A percentile compares a stretch with the other conserved stretches of the same genome.
Evolutionary conservation across 2,113 vertebrate species (phyloP).

Genomic region (Actenoides lindsayi): DNA sequence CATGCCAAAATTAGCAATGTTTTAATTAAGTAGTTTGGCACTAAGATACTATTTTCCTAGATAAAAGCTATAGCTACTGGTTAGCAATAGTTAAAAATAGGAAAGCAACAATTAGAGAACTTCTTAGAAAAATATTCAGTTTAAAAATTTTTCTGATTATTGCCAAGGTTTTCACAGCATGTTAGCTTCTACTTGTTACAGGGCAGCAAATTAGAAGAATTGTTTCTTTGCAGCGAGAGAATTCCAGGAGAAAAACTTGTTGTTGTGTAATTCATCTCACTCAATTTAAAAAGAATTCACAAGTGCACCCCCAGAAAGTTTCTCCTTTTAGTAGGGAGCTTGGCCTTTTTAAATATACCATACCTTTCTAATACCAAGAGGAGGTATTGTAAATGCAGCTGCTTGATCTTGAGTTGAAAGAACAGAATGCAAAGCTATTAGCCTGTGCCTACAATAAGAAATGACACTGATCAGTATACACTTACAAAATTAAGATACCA

Average conservation of each 20-base stretch:
- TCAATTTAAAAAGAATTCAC: neutral
- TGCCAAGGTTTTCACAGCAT: neutral
- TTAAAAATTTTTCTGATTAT: neutral
- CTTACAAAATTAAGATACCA: neutral
- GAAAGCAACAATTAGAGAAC: neutral
- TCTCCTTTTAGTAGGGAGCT: neutral
- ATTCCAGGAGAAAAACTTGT: neutral
- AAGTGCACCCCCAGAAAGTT: neutral
- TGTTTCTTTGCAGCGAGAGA: neutral
- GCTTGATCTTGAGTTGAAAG: constrained; percentile 95
- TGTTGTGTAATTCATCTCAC: neutral
- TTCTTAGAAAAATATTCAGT: neutral
- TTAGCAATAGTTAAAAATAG: neutral
- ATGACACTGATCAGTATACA: neutral
- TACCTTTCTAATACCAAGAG: constrained; percentile 93
- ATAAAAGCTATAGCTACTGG: neutral
- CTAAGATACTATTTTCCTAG: neutral
- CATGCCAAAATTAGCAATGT: neutral
- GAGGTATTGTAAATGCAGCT: constrained; percentile 90
- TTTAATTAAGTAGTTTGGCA: neutral
- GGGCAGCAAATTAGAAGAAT: neutral
- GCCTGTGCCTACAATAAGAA: constrained; percentile 81
- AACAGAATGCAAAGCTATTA: constrained; percentile 94
- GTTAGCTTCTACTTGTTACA: neutral
- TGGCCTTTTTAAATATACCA: neutral